phyloP scores from a whole-genome alignment of 1,140 invertebrate genomes.

The Trachymyrmex cornetzi region DNA sequence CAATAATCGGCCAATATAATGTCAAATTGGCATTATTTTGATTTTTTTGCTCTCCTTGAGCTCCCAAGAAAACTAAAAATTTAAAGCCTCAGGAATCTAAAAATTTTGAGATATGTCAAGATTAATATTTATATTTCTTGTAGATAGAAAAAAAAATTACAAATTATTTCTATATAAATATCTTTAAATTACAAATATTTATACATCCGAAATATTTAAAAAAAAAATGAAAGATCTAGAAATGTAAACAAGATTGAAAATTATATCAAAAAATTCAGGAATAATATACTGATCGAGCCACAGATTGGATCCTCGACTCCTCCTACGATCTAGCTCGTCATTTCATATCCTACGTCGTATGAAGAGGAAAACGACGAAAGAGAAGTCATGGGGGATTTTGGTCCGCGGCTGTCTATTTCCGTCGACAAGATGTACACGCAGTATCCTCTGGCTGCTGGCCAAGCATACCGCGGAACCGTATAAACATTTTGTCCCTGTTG shows the following conservation, averaged over 20 bases:
- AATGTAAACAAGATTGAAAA: background rate
- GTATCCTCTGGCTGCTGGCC: conserved; percentile 83
- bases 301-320: background rate
- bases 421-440: conserved; percentile 83
- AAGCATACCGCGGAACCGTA: conserved; percentile 79
- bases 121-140: too few relatives aligned
- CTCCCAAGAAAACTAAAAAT: background rate
- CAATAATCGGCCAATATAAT: too few relatives aligned
- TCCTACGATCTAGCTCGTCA: background rate
- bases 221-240: background rate
- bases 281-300: background rate
- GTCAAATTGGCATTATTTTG: too few relatives aligned
- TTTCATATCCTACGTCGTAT: conserved; percentile 29
- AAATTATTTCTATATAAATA: too few relatives aligned
- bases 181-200: conserved; percentile 15
- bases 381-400: conserved; percentile 85
- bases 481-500: conserved; percentile 84
- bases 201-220: background rate
- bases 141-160: too few relatives aligned
- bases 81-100: background rate
- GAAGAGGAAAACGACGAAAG: conserved; percentile 69
- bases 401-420: conserved; percentile 82
- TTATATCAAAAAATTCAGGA: background rate
- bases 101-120: background rate
- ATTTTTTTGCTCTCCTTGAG: too few relatives aligned